These are phyloP conservation scores for Drosophila merina DNA, from an alignment of 2,888 invertebrate genomes.

Conservation along the genomic window DNA sequence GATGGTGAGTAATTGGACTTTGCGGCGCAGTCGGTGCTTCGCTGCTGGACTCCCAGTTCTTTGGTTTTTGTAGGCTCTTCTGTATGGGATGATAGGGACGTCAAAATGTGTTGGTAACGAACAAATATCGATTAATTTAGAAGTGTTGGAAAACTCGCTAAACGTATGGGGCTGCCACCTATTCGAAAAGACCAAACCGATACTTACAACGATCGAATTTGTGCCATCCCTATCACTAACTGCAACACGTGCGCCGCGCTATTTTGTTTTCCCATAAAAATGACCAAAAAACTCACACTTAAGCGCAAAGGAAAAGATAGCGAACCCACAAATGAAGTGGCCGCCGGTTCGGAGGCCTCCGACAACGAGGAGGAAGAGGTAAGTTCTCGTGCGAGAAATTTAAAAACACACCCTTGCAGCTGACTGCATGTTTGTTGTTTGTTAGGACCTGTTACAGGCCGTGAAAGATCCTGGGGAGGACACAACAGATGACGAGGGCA, in stretches of 20 bases:
- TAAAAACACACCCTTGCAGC: background rate
- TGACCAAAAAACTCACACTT: constrained; percentile 58
- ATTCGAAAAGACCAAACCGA: background rate
- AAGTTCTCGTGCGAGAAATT: background rate
- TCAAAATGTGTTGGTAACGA: too few species aligned
- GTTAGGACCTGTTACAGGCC: constrained; percentile 76
- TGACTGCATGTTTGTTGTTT: constrained; percentile 11
- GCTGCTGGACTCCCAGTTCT: constrained; percentile 5
- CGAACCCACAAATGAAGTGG: constrained; percentile 45
- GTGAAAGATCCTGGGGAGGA: constrained; percentile 83
- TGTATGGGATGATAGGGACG: background rate
- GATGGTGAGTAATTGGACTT: constrained; percentile 26
- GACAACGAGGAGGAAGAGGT: constrained; percentile 67
- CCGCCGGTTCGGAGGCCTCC: constrained; percentile 45
- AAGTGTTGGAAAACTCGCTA: too few species aligned
- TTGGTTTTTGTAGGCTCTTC: background rate
- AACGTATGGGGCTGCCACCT: too few species aligned
- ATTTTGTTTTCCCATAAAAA: constrained; percentile 66
- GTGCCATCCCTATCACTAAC: constrained; percentile 43
- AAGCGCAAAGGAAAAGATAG: constrained; percentile 65
- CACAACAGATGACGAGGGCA: constrained; percentile 84
- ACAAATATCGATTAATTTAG: too few species aligned
- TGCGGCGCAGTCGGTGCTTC: background rate
- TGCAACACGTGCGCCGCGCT: constrained; percentile 70
- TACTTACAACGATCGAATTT: constrained; percentile 1